Base-by-base conservation (phyloP, 2,797 vertebrate genomes). In the Phalloptychus januarius region DNA sequence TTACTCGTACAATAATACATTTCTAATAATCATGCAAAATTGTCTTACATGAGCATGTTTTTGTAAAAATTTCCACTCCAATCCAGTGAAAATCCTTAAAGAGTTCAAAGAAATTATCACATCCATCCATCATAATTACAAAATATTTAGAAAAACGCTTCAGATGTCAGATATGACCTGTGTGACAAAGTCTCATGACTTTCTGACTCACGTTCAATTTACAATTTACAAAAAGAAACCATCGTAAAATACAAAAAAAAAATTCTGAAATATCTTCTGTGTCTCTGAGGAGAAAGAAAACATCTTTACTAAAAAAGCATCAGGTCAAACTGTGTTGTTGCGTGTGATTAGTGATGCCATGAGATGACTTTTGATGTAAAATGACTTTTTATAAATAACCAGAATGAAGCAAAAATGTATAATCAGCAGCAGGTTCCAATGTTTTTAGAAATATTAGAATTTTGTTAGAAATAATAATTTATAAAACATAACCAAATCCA, bases 101-200 rank as follows among this genome's bases (percentile, higher is more conserved):
- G 25, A 16, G 7, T n/a, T 45, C 1, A 71, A 71, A 45, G 12
- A 71, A 28, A 71, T 16, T 0, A 44, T 18, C 28, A 71, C 67
- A 45, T 71, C 18, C 25, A 45, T 45, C n/a, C 42, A 71, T 15
- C 20, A 77, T 73, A 2, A 70, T 80, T 80, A 78, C 73, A 86
- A 87, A 87, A 81, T 40, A 20, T 48, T 75, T 84, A 80, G 23
- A 87, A 89, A 91, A 89, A 56, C 31, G 6, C 75, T 10, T 33
- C 72, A 71, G 58, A 75, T 50, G 46, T 28, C 45, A 74, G 8
- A 28, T 1, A 20, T 45, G 72, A 38, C 7, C 2, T 36, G 54
- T 31, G 7, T 84, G 58, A 28, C 72, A 86, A 87, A 90, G 80
- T 71, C 46, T 75, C 75, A 78, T 58, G 71, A 86, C 82, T 82